Percentiles rank a stretch among this genome's conserved stretches.
Evolutionary conservation across 2,113 vertebrate genomes (phyloP).

Genomic region (Micromys minutus): DNA sequence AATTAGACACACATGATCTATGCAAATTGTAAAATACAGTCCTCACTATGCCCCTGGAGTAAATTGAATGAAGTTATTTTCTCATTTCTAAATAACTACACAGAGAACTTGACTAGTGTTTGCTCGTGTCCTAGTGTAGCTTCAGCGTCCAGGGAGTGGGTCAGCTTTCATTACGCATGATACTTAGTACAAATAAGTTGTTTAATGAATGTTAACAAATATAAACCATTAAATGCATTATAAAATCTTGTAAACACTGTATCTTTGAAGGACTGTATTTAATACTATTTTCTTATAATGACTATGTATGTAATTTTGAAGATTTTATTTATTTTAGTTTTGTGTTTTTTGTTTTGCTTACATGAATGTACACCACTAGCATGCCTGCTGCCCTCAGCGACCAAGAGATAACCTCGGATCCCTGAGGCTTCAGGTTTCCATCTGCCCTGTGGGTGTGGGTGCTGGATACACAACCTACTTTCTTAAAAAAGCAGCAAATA

Average conservation of each 20-base stretch:
- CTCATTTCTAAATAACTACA: not conserved
- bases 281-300: not conserved
- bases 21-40: accelerated
- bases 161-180: not conserved
- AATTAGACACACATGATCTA: not conserved
- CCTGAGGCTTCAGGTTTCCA: not conserved
- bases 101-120: not conserved
- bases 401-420: not conserved
- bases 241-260: not conserved
- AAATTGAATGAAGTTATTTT: not conserved
- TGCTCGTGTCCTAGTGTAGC: not conserved
- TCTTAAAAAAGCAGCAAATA: not conserved
- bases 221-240: not conserved
- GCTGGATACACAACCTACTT: not conserved
- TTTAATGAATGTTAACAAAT: not conserved
- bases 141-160: not conserved
- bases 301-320: not conserved
- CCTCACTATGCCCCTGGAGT: not conserved
- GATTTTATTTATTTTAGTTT: not conserved
- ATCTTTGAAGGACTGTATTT: not conserved
- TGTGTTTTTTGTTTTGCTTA: not conserved
- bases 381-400: not conserved
- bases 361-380: not conserved
- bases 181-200: not conserved
- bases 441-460: not conserved